Evolutionary conservation across 1,140 invertebrate species (phyloP), one percentile per base, ranked within the genome.

Genomic region (Orussus abietinus): DNA sequence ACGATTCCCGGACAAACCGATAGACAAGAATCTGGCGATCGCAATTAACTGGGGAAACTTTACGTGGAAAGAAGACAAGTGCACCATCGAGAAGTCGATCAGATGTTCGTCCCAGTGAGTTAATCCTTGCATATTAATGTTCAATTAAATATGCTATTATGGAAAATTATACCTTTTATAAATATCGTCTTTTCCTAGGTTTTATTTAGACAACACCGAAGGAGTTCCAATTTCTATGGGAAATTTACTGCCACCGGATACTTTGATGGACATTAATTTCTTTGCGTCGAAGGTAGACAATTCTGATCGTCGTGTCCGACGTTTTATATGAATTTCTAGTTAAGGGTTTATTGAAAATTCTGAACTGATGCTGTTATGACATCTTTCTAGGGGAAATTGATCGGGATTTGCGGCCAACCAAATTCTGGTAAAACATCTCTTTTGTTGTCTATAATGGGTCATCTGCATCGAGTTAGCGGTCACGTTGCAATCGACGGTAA

Each of bases 401-500:
- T 84, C 35, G 83, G 80, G 13, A 64, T 85, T 4, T 82, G 78
- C 55, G 83, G 83, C 13, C 44, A 62, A n/a, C 78, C 82, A n/a
- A 80, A 79, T 13, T 67, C 69, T 55, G 83, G 82, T 2, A 85
- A 83, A 59, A 77, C 76, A 21, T 81, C 83, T 4, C 59, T 84
- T 3, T 47, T 85, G 6, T 69, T 75, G 17, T 72, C 77, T 4
- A 59, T 84, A 7, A 64, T 83, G 10, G 82, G 81, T 14, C 75
- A 78, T 28, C 60, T 80, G 46, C 44, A 57, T 26, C 41, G 45
- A n/a, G 42, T 45, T 6, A 46, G 47, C 26, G 80, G 80, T 12
- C 51, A 63, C 14, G 56, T 83, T 3, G 62, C 69, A 11, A 60
- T 80, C 3, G 58, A 70, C 37, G 78, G 79, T 11, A 61, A 51